phyloP scores from a whole-genome alignment of 2,888 invertebrate species.

The Ellobium chinense region DNA sequence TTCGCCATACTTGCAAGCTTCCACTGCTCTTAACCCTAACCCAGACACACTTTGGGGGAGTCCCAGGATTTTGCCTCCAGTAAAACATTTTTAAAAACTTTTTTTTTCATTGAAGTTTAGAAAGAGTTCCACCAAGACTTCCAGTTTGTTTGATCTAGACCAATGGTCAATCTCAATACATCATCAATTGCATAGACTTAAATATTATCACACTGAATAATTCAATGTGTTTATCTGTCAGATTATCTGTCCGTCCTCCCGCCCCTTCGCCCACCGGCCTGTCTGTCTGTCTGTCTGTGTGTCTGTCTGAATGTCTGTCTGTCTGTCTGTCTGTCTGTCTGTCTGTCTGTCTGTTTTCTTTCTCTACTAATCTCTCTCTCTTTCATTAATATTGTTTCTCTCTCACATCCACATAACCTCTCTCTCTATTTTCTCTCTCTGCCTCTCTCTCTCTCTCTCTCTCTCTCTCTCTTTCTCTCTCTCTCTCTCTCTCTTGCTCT shows the following conservation, averaged over 20 bases:
- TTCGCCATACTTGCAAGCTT: no score
- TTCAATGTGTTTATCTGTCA: neutral
- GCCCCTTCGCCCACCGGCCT: no score
- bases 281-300: neutral
- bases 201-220: no score
- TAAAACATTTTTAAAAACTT: no score
- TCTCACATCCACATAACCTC: neutral
- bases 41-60: no score
- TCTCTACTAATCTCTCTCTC: neutral
- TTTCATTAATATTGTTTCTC: neutral
- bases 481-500: neutral
- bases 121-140: no score
- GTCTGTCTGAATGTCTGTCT: neutral
- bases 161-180: no score
- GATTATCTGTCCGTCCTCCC: neutral
- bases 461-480: slow-evolving; percentile 1
- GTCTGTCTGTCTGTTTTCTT: neutral
- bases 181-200: no score
- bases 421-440: neutral
- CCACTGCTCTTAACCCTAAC: no score
- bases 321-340: neutral
- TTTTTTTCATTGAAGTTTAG: no score
- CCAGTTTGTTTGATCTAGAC: neutral
- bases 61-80: no score
- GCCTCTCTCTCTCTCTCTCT: neutral